Conservation (phyloP, 2,888 invertebrate genomes). For the Anticlea derivata region DNA sequence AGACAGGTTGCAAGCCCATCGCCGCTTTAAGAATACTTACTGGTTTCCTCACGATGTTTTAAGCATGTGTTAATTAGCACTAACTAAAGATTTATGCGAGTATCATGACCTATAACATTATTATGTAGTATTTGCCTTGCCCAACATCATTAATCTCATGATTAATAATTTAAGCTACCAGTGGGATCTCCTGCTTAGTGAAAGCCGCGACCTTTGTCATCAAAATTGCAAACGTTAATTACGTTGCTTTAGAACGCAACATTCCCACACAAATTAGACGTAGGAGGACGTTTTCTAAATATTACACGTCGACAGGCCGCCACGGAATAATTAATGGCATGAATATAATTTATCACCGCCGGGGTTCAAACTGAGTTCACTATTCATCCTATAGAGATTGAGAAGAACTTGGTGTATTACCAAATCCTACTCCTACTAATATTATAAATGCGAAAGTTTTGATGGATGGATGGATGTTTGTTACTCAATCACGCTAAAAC, state of each 20-base stretch:
- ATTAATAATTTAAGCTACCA: constrained; percentile 17
- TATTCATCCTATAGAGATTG: constrained; percentile 30
- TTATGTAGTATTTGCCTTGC: neutral
- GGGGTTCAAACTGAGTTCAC: constrained; percentile 28
- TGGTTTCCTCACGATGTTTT: too few relatives aligned
- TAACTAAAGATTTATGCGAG: too few relatives aligned
- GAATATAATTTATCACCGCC: constrained; percentile 48
- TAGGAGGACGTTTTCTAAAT: constrained; percentile 63
- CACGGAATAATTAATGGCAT: constrained; percentile 59
- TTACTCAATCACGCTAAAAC: too few relatives aligned
- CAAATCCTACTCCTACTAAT: too few relatives aligned
- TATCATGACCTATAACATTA: neutral
- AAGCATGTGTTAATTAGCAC: too few relatives aligned
- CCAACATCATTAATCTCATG: neutral
- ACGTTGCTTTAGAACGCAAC: constrained; percentile 41
- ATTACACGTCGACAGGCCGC: constrained; percentile 52
- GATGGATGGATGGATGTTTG: too few relatives aligned
- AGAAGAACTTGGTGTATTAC: constrained; percentile 21
- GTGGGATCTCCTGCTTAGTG: constrained; percentile 19
- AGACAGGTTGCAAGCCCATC: too few relatives aligned
- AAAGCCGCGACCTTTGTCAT: constrained; percentile 39
- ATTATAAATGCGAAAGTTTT: too few relatives aligned
- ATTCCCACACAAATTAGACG: constrained; percentile 57
- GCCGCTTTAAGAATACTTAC: too few relatives aligned
- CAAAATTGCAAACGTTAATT: constrained; percentile 52